Conservation (phyloP, 2,113 vertebrate genomes). For the Glaucidium brasilianum region DNA sequence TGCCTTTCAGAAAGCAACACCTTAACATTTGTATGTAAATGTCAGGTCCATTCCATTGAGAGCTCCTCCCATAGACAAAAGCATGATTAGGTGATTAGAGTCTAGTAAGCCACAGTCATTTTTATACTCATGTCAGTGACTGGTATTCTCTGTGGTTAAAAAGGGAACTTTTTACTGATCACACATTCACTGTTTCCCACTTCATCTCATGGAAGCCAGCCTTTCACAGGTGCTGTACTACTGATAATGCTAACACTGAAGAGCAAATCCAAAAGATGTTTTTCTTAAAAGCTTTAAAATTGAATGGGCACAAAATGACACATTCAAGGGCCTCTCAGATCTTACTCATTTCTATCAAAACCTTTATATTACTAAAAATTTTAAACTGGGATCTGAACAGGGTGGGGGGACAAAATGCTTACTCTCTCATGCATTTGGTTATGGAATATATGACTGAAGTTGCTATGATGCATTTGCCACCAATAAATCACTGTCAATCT, state of each 20-base stretch:
- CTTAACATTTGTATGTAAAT: not conserved
- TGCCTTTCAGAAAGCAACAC: not conserved
- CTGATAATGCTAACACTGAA: not conserved
- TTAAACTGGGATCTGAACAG: not conserved
- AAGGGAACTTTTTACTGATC: not conserved
- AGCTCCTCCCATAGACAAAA: not conserved
- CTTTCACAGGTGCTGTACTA: not conserved
- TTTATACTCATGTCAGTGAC: not conserved
- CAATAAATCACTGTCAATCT: conserved; percentile 68
- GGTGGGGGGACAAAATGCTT: not conserved
- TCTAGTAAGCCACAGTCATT: not conserved
- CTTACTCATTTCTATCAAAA: not conserved
- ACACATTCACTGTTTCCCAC: not conserved
- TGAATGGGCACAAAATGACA: not conserved
- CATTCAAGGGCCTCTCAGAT: not conserved
- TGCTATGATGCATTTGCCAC: conserved; percentile 31
- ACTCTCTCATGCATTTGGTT: conserved; percentile 23
- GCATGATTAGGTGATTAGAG: not conserved
- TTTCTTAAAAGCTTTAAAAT: not conserved
- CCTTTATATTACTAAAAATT: not conserved
- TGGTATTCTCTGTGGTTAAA: not conserved
- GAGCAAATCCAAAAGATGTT: not conserved
- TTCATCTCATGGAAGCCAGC: not conserved
- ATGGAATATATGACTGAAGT: conserved; percentile 71
- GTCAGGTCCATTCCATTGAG: not conserved